Conservation (phyloP, 2,797 vertebrate species). For the Tokudaia tokunoshimensis region DNA sequence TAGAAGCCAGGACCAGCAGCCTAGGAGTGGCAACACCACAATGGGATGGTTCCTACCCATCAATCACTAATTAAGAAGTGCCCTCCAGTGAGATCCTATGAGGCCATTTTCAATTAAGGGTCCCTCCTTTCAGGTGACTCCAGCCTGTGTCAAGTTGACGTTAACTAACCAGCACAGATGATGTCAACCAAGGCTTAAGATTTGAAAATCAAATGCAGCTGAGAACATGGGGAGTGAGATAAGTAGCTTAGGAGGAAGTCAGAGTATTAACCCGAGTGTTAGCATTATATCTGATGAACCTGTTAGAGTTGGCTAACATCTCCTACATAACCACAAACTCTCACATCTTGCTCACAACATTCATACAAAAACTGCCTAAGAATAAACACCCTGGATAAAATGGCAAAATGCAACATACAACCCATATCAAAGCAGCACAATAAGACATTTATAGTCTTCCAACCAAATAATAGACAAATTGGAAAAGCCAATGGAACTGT, state of each 20-base stretch:
- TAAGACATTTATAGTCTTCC: slow-evolving; percentile 31
- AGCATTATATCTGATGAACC: not conserved
- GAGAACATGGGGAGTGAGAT: not conserved
- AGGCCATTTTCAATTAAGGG: not conserved
- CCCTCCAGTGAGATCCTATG: not conserved
- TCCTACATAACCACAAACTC: not conserved
- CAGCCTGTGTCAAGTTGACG: not conserved
- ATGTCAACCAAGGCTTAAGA: not conserved
- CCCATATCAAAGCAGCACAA: not conserved
- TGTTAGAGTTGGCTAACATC: not conserved
- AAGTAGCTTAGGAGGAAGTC: not conserved
- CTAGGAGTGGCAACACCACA: not conserved
- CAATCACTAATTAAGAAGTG: not conserved
- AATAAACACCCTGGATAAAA: not conserved
- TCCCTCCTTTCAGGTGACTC: not conserved
- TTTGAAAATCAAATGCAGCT: slow-evolving; percentile 24
- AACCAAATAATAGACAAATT: not conserved
- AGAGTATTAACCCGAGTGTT: not conserved
- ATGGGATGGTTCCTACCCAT: not conserved
- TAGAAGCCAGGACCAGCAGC: not conserved
- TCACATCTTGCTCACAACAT: not conserved
- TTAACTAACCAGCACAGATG: not conserved
- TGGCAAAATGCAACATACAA: not conserved
- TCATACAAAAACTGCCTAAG: not conserved
- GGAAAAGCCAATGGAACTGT: not conserved